A percentile compares a stretch with the other conserved stretches of the same genome.
These are phyloP conservation scores for Phragmatobia fuliginosa DNA, from an alignment of 2,888 invertebrate genomes.

Conservation along the genomic window DNA sequence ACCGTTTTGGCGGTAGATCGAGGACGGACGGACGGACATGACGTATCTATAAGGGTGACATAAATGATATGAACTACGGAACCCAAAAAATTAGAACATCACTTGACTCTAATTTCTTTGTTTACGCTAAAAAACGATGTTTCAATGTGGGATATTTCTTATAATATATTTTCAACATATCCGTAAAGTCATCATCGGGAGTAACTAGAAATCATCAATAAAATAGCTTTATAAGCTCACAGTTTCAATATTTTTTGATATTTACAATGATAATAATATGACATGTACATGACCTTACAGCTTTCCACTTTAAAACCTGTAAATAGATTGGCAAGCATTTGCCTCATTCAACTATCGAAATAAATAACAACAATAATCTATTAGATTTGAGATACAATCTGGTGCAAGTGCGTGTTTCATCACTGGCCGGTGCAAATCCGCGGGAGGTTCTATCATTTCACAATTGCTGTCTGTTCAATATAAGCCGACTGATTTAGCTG, in stretches of 20 bases:
- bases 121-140: background rate
- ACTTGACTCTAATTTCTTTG: background rate
- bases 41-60: too few relatives aligned
- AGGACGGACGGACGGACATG: too few relatives aligned
- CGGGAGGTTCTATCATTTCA: slow-evolving; percentile 72
- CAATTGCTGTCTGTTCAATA: slow-evolving; percentile 64
- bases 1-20: too few relatives aligned
- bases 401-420: slow-evolving; percentile 69
- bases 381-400: slow-evolving; percentile 70
- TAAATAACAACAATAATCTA: slow-evolving; percentile 65
- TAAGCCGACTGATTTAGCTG: slow-evolving; percentile 69
- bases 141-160: background rate
- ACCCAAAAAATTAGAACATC: too few relatives aligned
- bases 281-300: slow-evolving; percentile 31
- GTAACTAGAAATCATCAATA: background rate
- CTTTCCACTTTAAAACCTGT: slow-evolving; percentile 35
- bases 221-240: background rate
- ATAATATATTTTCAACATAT: background rate
- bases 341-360: slow-evolving; percentile 60
- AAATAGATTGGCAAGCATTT: slow-evolving; percentile 44
- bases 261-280: too few relatives aligned
- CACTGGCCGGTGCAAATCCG: slow-evolving; percentile 65
- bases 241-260: slow-evolving; percentile 3
- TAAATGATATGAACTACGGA: too few relatives aligned
- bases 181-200: background rate